Evolutionary conservation across 2,888 invertebrate genomes (phyloP), one percentile per base, ranked within the genome.

Genomic region (Drosophila antonietae): DNA sequence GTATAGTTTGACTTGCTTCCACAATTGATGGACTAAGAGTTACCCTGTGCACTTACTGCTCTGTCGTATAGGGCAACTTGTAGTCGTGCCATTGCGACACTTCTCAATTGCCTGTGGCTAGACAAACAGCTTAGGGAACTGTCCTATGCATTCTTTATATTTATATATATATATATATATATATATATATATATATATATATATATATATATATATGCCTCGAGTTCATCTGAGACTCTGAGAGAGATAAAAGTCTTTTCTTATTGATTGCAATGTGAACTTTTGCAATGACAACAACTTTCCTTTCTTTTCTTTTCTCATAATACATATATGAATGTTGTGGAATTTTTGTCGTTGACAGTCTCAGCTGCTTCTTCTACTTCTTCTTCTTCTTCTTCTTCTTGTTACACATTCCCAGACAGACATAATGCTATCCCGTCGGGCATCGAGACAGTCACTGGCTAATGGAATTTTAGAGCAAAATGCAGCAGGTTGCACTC

Each of bases 231-330:
- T 41, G 31, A 35, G 74, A 37, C 55, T 58, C 37, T 37, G 28
- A 41, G 46, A 43, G 68, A 75, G 64, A 75, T 78, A 68, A 78
- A 78, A 73, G 79, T 73, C 74, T 61, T 64, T 59, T 67, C 49
- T 68, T 75, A 75, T 75, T 73, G 75, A 75, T 75, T 75, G 78
- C 63, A 58, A 58, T 75, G 78, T 67, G 78, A 67, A 78, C 59
- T 62, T 66, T 62, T 66, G 33, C 67, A 63, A 55, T 37, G 69
- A 57, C 59, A 73, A 77, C 69, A 77, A 28, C 52, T 28, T 47
- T 49, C 14, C 4, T 47, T 47, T 28, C 51, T 23, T 20, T 35
- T 46, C 49, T 8, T 7, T 35, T 14, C 67, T 51, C 49, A 49
- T 35, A 15, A 23, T 23, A 23, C 20, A 53, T 20, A 37, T 68